Conservation (phyloP, 2,113 vertebrate species). For the Ictidomys tridecemlineatus region DNA sequence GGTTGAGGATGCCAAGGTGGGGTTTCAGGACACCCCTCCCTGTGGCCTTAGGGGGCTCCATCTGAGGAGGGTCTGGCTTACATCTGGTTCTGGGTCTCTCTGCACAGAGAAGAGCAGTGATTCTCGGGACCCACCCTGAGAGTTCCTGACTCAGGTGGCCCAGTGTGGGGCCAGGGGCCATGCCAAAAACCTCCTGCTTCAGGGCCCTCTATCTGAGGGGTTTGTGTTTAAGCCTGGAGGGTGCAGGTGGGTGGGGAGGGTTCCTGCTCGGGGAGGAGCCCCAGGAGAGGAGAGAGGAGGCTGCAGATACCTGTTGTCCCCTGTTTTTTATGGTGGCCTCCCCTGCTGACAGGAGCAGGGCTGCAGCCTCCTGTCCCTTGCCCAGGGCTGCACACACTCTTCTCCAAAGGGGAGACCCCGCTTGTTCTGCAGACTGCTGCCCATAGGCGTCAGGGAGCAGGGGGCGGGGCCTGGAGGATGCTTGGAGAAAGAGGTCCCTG, state of each 20-base stretch:
- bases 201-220: neutral
- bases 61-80: neutral
- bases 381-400: accelerated
- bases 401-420: neutral
- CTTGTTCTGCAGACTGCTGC: accelerated
- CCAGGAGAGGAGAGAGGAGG: neutral
- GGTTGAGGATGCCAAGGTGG: neutral
- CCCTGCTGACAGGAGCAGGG: neutral
- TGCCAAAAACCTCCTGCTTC: neutral
- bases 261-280: neutral
- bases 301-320: neutral
- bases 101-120: neutral
- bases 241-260: neutral
- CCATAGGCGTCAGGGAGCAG: neutral
- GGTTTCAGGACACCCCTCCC: neutral
- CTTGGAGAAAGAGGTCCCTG: accelerated
- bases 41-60: too few species aligned
- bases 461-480: accelerated
- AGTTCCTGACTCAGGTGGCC: neutral
- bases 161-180: neutral
- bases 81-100: neutral
- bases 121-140: neutral
- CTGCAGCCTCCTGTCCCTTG: accelerated
- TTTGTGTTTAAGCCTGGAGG: neutral
- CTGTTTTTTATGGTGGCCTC: neutral